phyloP scores from a whole-genome alignment of 2,888 invertebrate species.

The Aelia acuminata region DNA sequence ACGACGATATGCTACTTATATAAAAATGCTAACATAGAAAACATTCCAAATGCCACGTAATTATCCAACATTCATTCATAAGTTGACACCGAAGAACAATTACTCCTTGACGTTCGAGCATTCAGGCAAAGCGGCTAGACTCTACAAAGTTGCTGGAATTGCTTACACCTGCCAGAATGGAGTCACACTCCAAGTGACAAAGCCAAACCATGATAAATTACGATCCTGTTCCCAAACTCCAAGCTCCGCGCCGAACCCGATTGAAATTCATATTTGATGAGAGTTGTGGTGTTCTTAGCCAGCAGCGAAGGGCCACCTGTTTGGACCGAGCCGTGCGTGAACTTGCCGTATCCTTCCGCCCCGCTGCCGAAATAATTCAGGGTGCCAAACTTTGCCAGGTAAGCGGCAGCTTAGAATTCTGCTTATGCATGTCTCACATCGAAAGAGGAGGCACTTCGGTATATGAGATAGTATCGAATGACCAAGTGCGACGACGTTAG shows the following conservation, averaged over 20 bases:
- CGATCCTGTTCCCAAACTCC: not conserved
- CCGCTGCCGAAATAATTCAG: not conserved
- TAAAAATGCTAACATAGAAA: too few species aligned
- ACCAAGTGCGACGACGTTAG: too few species aligned
- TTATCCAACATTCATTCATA: not conserved
- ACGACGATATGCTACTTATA: too few species aligned
- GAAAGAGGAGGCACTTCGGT: not conserved
- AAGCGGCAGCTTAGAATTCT: not conserved
- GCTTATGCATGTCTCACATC: not conserved
- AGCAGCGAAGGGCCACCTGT: not conserved
- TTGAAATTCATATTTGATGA: constrained; percentile 32
- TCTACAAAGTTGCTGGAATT: not conserved
- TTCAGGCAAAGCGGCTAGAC: not conserved
- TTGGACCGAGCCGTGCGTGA: constrained; percentile 30
- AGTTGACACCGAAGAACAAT: too few species aligned
- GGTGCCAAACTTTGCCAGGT: not conserved
- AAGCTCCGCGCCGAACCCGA: not conserved
- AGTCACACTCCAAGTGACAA: not conserved
- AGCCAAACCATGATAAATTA: constrained; percentile 21
- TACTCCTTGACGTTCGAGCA: not conserved
- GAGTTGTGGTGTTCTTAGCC: constrained; percentile 10
- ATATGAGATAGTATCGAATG: too few species aligned
- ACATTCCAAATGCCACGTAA: too few species aligned
- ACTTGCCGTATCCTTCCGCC: not conserved
- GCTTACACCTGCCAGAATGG: not conserved